Conservation (phyloP, 2,797 vertebrate species). For the Hyperoplus immaculatus region DNA sequence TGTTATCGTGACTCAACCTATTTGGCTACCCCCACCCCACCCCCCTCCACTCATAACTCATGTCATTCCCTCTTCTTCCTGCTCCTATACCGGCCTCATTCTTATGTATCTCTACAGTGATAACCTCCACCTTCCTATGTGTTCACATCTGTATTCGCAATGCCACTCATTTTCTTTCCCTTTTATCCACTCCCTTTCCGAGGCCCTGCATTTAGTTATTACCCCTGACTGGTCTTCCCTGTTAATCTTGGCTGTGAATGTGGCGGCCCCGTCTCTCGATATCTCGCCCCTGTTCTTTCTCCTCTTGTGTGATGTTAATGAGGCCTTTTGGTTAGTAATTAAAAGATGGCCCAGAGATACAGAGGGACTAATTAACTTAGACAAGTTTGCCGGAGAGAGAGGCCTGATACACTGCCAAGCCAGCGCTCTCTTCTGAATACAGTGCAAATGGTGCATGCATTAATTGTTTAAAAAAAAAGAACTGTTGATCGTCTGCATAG, state of each 20-base stretch:
- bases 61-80: conserved; percentile 27
- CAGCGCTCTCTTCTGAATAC: conserved; percentile 61
- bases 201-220: conserved; percentile 24
- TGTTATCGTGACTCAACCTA: conserved; percentile 48
- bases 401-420: conserved; percentile 72
- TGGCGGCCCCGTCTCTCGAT: conserved; percentile 61
- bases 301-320: conserved; percentile 82
- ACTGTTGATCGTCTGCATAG: conserved; percentile 35
- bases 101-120: conserved; percentile 37
- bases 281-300: conserved; percentile 61
- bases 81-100: conserved; percentile 21
- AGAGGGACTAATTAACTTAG: conserved; percentile 82
- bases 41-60: conserved; percentile 18
- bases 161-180: conserved; percentile 31
- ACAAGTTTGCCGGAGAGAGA: conserved; percentile 74
- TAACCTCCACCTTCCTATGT: conserved; percentile 45
- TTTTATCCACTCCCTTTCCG: background rate
- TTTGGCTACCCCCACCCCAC: conserved; percentile 4
- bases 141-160: conserved; percentile 16
- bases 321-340: conserved; percentile 84
- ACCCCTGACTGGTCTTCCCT: conserved; percentile 49
- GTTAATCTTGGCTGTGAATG: conserved; percentile 65
- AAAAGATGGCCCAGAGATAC: conserved; percentile 84
- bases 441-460: conserved; percentile 55
- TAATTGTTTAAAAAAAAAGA: conserved; percentile 35